phyloP scores from a whole-genome alignment of 2,888 invertebrate genomes.

The Hedychridium roseum region DNA sequence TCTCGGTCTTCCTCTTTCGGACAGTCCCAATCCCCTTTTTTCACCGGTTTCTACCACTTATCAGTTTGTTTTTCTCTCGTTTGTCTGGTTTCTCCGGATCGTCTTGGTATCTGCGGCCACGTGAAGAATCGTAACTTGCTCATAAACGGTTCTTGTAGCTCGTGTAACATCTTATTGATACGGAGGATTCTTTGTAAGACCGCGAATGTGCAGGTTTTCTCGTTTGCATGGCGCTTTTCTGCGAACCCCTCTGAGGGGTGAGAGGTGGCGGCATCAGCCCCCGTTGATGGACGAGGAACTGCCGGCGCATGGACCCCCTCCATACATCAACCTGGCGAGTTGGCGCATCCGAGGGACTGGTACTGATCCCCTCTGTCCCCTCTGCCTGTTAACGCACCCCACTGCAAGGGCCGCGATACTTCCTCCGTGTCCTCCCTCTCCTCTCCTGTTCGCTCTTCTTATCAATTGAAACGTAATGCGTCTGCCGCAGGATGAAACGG shows the following conservation, averaged over 20 bases:
- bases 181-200: too few species aligned
- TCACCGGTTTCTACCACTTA: background rate
- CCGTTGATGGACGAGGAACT: constrained; percentile 44
- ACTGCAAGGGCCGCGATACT: background rate
- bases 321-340: constrained; percentile 42
- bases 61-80: background rate
- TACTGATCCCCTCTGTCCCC: constrained; percentile 13
- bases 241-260: constrained; percentile 3
- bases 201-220: constrained; percentile 24
- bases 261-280: constrained; percentile 3
- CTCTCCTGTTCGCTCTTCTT: constrained; percentile 19
- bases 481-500: constrained; percentile 36
- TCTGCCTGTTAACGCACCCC: constrained; percentile 11
- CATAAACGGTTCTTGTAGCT: too few species aligned
- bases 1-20: background rate
- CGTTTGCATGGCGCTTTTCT: constrained; percentile 19
- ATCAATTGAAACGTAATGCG: constrained; percentile 39
- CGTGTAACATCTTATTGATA: too few species aligned
- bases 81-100: too few species aligned
- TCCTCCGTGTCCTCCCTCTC: background rate
- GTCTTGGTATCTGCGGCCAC: too few species aligned
- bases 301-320: constrained; percentile 27
- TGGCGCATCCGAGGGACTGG: constrained; percentile 28
- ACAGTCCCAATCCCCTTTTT: background rate
- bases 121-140: too few species aligned